phyloP scores from a whole-genome alignment of 92 coral and sea anemone genomes.

The Porites lobata region DNA sequence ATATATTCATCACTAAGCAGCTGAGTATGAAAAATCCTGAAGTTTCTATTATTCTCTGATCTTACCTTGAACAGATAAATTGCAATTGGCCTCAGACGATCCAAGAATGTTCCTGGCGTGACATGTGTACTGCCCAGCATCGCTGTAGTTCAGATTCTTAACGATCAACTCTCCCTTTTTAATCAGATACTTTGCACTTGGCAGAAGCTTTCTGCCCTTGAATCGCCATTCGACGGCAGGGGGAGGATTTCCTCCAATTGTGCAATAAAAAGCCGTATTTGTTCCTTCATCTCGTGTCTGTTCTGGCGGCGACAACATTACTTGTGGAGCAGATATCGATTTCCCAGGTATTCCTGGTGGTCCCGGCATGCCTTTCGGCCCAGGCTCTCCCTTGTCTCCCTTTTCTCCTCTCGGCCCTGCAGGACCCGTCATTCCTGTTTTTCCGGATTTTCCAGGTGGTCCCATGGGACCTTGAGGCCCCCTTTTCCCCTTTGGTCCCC shows the following conservation, averaged over 20 bases:
- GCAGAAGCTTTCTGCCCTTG: not conserved
- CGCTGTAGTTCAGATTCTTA: constrained; percentile 16
- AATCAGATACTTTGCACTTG: not conserved
- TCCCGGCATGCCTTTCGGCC: constrained; percentile 28
- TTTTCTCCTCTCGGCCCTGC: constrained; percentile 26
- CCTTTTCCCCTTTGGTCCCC: constrained; percentile 15
- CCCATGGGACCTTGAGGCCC: constrained; percentile 29
- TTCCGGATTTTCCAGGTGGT: no score
- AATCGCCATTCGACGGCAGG: constrained; percentile 33
- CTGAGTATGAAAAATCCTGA: not conserved
- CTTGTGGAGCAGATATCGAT: constrained; percentile 36
- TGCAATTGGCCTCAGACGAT: not conserved
- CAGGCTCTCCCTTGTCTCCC: not conserved
- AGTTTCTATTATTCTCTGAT: not conserved
- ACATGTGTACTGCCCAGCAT: constrained; percentile 31
- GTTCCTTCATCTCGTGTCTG: constrained; percentile 34
- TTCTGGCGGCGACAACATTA: constrained; percentile 25
- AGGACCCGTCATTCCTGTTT: constrained; percentile 1
- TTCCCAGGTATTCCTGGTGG: constrained; percentile 23
- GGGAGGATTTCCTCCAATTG: constrained; percentile 30
- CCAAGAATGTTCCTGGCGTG: constrained; percentile 25
- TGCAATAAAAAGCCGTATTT: constrained; percentile 32
- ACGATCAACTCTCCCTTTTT: constrained; percentile 6
- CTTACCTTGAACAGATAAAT: constrained; percentile 17
- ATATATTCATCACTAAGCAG: not conserved